These are phyloP conservation scores for Hedya salicella DNA, from an alignment of 2,888 invertebrate genomes.

Conservation along the genomic window DNA sequence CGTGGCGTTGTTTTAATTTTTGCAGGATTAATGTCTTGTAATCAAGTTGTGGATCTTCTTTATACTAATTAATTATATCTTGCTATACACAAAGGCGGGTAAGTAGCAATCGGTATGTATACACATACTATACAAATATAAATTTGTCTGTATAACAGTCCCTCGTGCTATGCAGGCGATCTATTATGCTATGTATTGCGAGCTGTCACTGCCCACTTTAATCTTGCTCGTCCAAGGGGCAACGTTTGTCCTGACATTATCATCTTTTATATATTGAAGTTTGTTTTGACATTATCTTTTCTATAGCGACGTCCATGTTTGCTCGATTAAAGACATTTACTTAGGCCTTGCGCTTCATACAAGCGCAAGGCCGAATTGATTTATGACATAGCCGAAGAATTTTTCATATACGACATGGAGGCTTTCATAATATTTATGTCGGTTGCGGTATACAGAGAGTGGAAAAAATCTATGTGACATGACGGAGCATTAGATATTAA, in stretches of 20 bases:
- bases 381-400: constrained; percentile 56
- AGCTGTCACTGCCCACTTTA: constrained; percentile 50
- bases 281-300: constrained; percentile 60
- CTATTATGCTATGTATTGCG: no score
- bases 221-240: constrained; percentile 51
- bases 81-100: no score
- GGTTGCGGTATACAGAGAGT: constrained; percentile 14
- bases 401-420: constrained; percentile 40
- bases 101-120: no score
- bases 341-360: constrained; percentile 62
- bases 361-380: constrained; percentile 74
- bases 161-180: no score
- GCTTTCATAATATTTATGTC: constrained; percentile 37
- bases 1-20: no score
- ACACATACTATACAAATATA: no score
- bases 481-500: no score
- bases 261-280: constrained; percentile 61
- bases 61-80: no score
- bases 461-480: no score
- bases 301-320: constrained; percentile 64
- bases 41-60: no score
- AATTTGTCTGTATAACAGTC: no score
- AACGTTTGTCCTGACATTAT: constrained; percentile 45
- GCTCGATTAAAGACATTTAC: constrained; percentile 69
- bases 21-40: no score